Evolutionary conservation across 2,888 invertebrate genomes (phyloP).

Genomic region (Alitta virens): DNA sequence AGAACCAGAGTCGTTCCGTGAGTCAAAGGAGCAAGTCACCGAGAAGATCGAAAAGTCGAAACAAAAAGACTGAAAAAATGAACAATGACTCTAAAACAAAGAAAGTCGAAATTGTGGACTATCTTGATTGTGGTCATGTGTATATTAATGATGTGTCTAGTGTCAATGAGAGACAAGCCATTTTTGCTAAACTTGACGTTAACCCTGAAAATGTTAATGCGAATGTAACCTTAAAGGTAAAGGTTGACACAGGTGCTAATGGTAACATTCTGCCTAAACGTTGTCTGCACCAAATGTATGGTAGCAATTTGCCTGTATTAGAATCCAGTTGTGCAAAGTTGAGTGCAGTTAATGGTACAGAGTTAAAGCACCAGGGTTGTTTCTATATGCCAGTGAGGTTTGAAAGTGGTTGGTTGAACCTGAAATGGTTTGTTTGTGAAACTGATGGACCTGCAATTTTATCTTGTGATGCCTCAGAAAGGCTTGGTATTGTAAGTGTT

Average conservation of each 20-base stretch:
- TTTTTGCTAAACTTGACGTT: not conserved
- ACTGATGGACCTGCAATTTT: not conserved
- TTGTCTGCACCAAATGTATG: not conserved
- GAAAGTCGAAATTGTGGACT: not conserved
- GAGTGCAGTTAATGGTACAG: not conserved
- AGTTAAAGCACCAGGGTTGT: not conserved
- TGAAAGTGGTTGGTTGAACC: not conserved
- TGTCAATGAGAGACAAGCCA: not conserved
- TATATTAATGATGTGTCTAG: not conserved
- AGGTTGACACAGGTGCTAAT: constrained; percentile 1
- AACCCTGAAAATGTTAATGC: not conserved
- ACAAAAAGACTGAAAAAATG: no score
- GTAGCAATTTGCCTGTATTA: not conserved
- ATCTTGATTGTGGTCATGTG: not conserved
- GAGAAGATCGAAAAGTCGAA: no score
- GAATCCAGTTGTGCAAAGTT: not conserved
- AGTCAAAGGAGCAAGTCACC: not conserved
- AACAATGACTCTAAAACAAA: not conserved
- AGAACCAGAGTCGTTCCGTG: no score
- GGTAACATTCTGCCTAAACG: not conserved
- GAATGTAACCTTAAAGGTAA: not conserved
- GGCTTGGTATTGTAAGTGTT: not conserved
- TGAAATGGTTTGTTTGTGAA: not conserved
- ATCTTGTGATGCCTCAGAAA: not conserved
- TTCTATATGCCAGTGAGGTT: not conserved